phyloP scores from a whole-genome alignment of 2,797 vertebrate genomes.

The Craterocephalus amniculus region DNA sequence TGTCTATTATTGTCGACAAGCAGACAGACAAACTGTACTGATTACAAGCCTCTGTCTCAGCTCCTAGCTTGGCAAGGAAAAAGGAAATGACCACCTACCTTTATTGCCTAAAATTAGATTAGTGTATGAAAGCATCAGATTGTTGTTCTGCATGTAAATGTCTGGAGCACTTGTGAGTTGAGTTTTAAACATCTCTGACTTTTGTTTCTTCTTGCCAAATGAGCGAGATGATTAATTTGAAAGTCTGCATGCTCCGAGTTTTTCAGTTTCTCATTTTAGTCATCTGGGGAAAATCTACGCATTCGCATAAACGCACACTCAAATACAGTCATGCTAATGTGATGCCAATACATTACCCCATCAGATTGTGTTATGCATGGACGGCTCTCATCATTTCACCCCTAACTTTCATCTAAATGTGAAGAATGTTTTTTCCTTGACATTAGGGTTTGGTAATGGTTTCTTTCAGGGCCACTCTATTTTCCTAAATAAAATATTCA shows the following conservation, averaged over 20 bases:
- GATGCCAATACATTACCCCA: constrained; percentile 76
- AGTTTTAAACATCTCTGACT: constrained; percentile 46
- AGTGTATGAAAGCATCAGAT: constrained; percentile 22
- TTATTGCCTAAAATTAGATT: constrained; percentile 37
- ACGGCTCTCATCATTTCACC: constrained; percentile 71
- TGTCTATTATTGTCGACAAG: neutral
- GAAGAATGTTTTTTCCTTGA: constrained; percentile 71
- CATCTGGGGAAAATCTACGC: constrained; percentile 48
- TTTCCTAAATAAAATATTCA: constrained; percentile 83
- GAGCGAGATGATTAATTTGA: constrained; percentile 58
- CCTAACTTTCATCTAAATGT: constrained; percentile 74
- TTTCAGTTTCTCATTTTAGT: constrained; percentile 49
- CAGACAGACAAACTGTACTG: constrained; percentile 7
- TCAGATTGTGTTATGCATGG: constrained; percentile 76
- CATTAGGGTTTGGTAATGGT: constrained; percentile 79
- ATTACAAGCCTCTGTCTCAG: constrained; percentile 15
- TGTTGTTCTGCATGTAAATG: constrained; percentile 23
- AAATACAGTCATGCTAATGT: constrained; percentile 70
- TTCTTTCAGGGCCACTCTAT: constrained; percentile 80
- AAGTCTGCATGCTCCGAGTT: constrained; percentile 44
- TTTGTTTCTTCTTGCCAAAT: constrained; percentile 48
- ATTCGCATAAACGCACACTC: constrained; percentile 34
- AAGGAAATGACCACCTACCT: constrained; percentile 20
- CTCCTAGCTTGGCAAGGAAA: constrained; percentile 11
- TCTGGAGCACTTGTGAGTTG: constrained; percentile 18